These are phyloP conservation scores for Hydropsyche betteni DNA, from an alignment of 2,888 invertebrate genomes.

Conservation along the genomic window DNA sequence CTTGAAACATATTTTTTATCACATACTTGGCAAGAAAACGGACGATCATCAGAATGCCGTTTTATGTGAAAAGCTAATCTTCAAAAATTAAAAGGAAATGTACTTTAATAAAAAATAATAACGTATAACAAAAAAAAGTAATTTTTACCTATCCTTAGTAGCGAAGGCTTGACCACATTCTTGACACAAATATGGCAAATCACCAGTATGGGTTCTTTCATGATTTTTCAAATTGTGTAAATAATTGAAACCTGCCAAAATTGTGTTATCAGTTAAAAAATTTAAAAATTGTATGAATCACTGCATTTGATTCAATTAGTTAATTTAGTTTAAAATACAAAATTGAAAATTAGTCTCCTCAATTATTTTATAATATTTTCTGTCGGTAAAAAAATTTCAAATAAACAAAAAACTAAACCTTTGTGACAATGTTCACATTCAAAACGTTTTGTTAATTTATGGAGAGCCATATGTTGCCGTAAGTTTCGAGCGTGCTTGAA, in stretches of 20 bases:
- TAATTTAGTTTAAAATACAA: too few species aligned
- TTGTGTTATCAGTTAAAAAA: neutral
- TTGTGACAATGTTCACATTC: conserved; percentile 44
- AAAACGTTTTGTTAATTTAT: conserved; percentile 39
- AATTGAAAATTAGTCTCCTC: neutral
- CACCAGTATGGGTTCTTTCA: conserved; percentile 45
- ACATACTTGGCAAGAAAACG: conserved; percentile 39
- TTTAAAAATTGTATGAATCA: neutral
- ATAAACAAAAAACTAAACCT: conserved; percentile 28
- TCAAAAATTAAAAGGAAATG: conserved; percentile 27
- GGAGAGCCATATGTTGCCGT: conserved; percentile 45
- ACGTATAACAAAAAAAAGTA: conserved; percentile 6
- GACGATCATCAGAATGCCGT: conserved; percentile 38
- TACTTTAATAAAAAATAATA: conserved; percentile 1
- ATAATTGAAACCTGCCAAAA: conserved; percentile 42
- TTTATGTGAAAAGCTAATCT: conserved; percentile 40
- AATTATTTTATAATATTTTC: too few species aligned
- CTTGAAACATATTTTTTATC: conserved; percentile 36
- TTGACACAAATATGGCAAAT: conserved; percentile 46
- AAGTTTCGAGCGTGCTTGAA: conserved; percentile 42
- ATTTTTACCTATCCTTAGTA: conserved; percentile 43
- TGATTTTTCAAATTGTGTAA: conserved; percentile 47
- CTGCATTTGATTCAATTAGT: too few species aligned
- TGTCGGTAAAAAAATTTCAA: neutral
- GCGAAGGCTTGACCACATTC: conserved; percentile 46